Evolutionary conservation across 2,113 vertebrate genomes (phyloP), one percentile per base, ranked within the genome.

Genomic region (Dasypus novemcinctus): DNA sequence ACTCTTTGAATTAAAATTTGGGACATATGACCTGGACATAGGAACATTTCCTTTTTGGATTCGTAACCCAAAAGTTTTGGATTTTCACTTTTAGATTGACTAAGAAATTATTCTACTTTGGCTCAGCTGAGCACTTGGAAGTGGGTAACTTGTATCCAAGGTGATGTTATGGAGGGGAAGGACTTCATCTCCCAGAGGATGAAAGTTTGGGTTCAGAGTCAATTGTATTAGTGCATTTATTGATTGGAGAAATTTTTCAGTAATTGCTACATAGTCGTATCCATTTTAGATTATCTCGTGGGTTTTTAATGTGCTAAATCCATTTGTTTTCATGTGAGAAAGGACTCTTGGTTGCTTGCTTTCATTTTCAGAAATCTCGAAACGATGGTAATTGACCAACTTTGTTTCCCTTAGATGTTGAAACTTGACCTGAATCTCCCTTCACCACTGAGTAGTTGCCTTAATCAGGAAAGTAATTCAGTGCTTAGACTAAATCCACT

Each of bases 1-100:
- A 93, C 57, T 8, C n/a, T 72, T 64, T 64, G 54, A 91, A 46
- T 59, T 87, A 87, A 76, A 87, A 79, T 93, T 59, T 79, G 15
- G 43, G 17, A 41, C 31, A n/a, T n/a, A 21, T 31, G 15, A 76
- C 78, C 59, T 66, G 25, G 5, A 83, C 46, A 72, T 66, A 79
- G 13, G 12, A 66, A 5, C 10, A 57, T 78, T 91, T 82, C 0
- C n/a, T 7, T 76, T 83, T 84, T 17, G 59, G 33, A 78, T 87
- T 82, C 4, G 7, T 54, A 49, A 89, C 72, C 8, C 25, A 57
- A 74, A 80, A 76, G 1, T 41, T 87, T 91, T 21, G 13, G 7
- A 31, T 90, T 94, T 54, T 23, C 68, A 38, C 38, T 79, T 6
- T 90, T 84, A 89, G 8, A 78, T 14, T 83, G 38, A 69, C 31